Evolutionary conservation across 2,888 invertebrate species (phyloP), one percentile per base, ranked within the genome.

Genomic region (Andrena bucephala): DNA sequence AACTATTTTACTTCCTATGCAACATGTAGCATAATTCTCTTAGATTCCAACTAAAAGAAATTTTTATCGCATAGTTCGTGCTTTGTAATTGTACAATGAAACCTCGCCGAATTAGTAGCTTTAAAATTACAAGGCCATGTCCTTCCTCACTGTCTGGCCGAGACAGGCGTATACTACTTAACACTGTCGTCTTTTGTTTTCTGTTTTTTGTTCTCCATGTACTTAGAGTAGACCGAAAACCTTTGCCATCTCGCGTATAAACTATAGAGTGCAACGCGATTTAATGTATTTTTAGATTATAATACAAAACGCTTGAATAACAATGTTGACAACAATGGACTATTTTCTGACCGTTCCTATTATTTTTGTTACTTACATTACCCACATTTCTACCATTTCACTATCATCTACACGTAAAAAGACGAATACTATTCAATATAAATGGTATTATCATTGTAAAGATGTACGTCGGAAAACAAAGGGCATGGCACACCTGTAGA

Each of bases 401-500:
- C 52, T 59, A 72, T 65, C 70, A 57, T 62, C 20, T 52, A 62
- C 6, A 36, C 69, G 48, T 10, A 54, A 68, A 29, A 33, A 66
- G 67, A 16, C 10, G 24, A 52, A 36, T 48, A 33, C 48, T 20
- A 33, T 87, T 71, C 76, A 62, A 69, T 73, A 85, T 83, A 86
- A 85, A 77, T 86, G 33, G 75, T 82, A 71, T 88, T 90, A 81
- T 90, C 83, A 31, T 91, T 90, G 82, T 71, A 85, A 91, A 92
- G 92, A 93, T 92, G 92, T 90, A 87, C 90, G 88, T 92, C 89
- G 90, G 90, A 92, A 92, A 90, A 83, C 90, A 90, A 92, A 91
- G 92, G 91, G 91, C 91, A 90, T 89, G 91, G 90, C 90, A 91
- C 90, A 90, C 89, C 91, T 90, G 90, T 93, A 93, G 92, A 92